Conservation (phyloP, 2,888 invertebrate species). For the Acanthosepion esculentum region DNA sequence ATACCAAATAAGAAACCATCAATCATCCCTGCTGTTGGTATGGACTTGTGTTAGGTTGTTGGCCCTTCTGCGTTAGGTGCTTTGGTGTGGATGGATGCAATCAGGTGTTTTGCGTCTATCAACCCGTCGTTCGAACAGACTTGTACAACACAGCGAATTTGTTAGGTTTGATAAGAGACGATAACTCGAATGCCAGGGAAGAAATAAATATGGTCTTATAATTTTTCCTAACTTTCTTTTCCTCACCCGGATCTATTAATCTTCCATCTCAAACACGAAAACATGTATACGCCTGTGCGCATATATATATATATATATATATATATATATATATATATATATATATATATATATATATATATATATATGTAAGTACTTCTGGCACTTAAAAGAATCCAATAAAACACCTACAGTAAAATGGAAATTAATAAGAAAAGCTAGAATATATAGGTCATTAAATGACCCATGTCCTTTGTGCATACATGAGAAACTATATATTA, state of each 20-base stretch:
- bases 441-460: too few relatives aligned
- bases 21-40: not conserved
- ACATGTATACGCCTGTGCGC: not conserved
- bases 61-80: not conserved
- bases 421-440: too few relatives aligned
- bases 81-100: not conserved
- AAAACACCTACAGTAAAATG: too few relatives aligned
- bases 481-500: too few relatives aligned
- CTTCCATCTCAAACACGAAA: not conserved
- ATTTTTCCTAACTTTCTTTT: fast-evolving
- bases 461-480: too few relatives aligned
- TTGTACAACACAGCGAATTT: too few relatives aligned
- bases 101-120: not conserved
- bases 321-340: conserved; percentile 24
- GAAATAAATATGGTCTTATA: not conserved
- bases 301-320: conserved; percentile 24
- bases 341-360: too few relatives aligned
- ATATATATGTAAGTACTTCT: too few relatives aligned
- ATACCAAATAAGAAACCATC: not conserved
- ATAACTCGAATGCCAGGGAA: not conserved
- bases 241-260: not conserved
- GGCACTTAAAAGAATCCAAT: too few relatives aligned
- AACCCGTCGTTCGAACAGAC: not conserved
- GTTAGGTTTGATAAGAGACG: not conserved
- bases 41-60: not conserved